phyloP scores from a whole-genome alignment of 2,888 invertebrate species.

The Acleris emargana region DNA sequence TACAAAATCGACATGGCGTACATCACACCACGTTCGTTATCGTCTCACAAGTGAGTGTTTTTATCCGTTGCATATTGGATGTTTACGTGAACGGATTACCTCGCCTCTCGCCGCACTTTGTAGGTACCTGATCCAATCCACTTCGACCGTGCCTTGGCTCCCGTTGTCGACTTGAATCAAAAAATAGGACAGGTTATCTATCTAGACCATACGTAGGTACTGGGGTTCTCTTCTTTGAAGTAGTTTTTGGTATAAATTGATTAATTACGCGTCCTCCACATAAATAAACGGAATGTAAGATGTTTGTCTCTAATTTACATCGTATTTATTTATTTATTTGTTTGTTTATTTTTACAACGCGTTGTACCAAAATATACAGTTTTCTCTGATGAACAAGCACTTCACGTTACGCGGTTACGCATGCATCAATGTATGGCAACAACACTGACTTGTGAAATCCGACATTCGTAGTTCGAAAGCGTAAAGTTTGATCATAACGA shows the following conservation, averaged over 20 bases:
- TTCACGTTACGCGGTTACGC: slow-evolving; percentile 11
- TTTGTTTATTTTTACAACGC: neutral
- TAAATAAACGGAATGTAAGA: no score
- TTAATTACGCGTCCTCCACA: no score
- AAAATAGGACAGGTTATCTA: no score
- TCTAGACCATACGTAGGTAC: no score
- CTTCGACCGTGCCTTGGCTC: neutral
- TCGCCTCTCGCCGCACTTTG: neutral
- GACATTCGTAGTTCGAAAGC: slow-evolving; percentile 36
- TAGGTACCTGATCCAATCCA: neutral
- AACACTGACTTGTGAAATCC: slow-evolving; percentile 28
- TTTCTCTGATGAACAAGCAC: slow-evolving; percentile 9
- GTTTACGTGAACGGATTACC: neutral
- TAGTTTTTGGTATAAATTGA: neutral
- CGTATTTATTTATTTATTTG: neutral
- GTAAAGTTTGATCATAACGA: slow-evolving; percentile 28
- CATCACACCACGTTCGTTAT: neutral
- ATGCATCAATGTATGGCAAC: slow-evolving; percentile 24
- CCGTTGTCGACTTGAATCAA: slow-evolving; percentile 3
- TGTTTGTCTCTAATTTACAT: neutral
- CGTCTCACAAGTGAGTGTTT: slow-evolving; percentile 9
- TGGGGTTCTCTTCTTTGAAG: no score
- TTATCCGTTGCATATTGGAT: slow-evolving; percentile 3
- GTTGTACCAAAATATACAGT: neutral
- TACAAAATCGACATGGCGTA: neutral